Evolutionary conservation across 2,113 vertebrate species (phyloP).

Genomic region (Corythornis cristatus): DNA sequence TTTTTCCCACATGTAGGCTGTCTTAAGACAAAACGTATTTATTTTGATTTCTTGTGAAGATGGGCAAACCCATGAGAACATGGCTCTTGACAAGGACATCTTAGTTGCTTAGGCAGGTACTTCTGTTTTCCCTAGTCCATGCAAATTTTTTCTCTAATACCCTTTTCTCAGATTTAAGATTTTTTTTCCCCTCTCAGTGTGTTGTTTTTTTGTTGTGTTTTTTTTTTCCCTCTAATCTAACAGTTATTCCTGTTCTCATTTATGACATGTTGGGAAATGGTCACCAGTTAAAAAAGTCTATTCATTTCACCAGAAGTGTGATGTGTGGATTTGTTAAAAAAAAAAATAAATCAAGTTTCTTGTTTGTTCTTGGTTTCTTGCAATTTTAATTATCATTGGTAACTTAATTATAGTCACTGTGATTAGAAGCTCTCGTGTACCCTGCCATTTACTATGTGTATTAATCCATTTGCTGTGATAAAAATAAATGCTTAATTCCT

Average conservation of each 20-base stretch:
- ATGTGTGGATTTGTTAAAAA: neutral
- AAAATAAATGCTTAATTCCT: too few species aligned
- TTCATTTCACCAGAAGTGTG: neutral
- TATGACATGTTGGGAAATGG: neutral
- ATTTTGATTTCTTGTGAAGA: neutral
- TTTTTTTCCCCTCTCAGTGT: neutral
- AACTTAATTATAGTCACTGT: neutral
- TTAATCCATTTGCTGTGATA: neutral
- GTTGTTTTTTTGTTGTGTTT: neutral
- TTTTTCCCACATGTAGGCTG: neutral
- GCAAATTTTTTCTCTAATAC: neutral
- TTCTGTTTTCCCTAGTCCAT: neutral
- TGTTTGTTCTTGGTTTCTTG: neutral
- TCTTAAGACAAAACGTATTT: neutral
- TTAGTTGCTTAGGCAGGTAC: neutral
- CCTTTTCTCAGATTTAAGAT: neutral
- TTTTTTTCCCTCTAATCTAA: neutral
- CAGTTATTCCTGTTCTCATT: neutral
- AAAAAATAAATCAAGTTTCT: neutral
- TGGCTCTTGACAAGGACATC: neutral
- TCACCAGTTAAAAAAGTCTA: neutral
- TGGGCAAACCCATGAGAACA: neutral
- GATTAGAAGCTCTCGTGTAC: neutral
- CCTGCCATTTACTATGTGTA: neutral
- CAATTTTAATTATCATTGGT: neutral